Conservation (phyloP, 2,113 vertebrate species). For the Lepus timidus region DNA sequence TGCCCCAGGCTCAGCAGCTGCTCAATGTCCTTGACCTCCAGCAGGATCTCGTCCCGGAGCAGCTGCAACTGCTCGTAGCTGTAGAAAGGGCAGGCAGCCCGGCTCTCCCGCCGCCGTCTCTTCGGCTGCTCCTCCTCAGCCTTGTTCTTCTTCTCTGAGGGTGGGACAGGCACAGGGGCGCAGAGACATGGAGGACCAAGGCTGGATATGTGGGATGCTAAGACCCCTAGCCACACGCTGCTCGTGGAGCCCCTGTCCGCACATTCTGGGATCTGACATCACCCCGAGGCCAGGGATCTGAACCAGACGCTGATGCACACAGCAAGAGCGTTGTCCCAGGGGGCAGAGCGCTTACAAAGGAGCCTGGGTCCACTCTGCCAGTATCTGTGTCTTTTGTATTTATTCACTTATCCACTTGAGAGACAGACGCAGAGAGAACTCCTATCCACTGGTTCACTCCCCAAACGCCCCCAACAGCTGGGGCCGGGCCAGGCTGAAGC, state of each 20-base stretch:
- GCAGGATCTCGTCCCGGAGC: constrained; percentile 92
- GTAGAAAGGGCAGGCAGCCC: constrained; percentile 89
- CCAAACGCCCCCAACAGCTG: too few relatives aligned
- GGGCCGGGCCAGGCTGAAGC: too few relatives aligned
- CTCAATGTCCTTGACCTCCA: constrained; percentile 94
- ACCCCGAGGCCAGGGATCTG: neutral
- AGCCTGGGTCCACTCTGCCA: neutral
- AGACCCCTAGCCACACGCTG: too few relatives aligned
- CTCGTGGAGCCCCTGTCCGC: too few relatives aligned
- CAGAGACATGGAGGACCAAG: neutral
- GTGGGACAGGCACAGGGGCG: neutral
- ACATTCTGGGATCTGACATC: neutral
- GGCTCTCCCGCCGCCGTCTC: constrained; percentile 85
- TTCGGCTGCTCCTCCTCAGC: constrained; percentile 83
- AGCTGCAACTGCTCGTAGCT: constrained; percentile 91
- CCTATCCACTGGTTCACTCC: too few relatives aligned
- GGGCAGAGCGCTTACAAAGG: neutral
- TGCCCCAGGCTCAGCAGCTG: constrained; percentile 92
- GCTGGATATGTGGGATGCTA: too few relatives aligned
- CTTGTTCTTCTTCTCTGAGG: constrained; percentile 83
- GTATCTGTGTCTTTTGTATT: too few relatives aligned
- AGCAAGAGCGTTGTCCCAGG: neutral
- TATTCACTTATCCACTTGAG: too few relatives aligned
- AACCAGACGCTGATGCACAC: neutral
- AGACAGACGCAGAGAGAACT: too few relatives aligned